These are phyloP conservation scores for Thysanoteuthis rhombus DNA, from an alignment of 2,888 invertebrate genomes.

Conservation along the genomic window DNA sequence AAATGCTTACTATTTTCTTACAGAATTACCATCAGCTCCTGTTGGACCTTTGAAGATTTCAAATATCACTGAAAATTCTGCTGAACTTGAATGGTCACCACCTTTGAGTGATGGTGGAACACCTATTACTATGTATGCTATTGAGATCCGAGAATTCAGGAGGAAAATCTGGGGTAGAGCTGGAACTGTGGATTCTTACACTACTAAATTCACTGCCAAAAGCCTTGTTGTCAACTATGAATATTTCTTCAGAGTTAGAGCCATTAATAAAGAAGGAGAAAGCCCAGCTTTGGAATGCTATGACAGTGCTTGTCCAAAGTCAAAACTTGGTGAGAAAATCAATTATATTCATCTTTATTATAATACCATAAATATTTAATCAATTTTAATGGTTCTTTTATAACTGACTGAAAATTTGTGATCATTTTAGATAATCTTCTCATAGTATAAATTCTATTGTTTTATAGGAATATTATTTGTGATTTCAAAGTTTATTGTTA, in stretches of 20 bases:
- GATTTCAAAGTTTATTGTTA: neutral
- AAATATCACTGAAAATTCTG: slow-evolving; percentile 92
- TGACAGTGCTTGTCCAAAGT: slow-evolving; percentile 79
- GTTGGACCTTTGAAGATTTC: slow-evolving; percentile 79
- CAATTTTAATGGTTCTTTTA: neutral
- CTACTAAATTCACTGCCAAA: slow-evolving; percentile 76
- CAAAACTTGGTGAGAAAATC: slow-evolving; percentile 48
- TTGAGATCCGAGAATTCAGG: slow-evolving; percentile 89
- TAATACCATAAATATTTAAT: neutral
- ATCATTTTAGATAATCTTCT: neutral
- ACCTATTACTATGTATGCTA: slow-evolving; percentile 81
- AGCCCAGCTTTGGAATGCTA: slow-evolving; percentile 89
- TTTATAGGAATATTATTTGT: neutral
- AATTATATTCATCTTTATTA: neutral
- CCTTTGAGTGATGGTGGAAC: slow-evolving; percentile 96
- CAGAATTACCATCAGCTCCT: slow-evolving; percentile 60
- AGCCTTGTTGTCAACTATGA: slow-evolving; percentile 89
- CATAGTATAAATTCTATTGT: neutral
- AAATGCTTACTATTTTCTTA: slow-evolving; percentile 21
- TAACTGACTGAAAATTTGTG: neutral
- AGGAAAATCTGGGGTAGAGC: slow-evolving; percentile 92
- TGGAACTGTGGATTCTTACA: slow-evolving; percentile 49
- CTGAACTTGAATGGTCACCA: slow-evolving; percentile 94
- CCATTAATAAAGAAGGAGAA: slow-evolving; percentile 97
- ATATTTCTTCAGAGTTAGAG: slow-evolving; percentile 97